Base-by-base conservation (phyloP, 2,888 invertebrate genomes). In the Drosophila atripex region DNA sequence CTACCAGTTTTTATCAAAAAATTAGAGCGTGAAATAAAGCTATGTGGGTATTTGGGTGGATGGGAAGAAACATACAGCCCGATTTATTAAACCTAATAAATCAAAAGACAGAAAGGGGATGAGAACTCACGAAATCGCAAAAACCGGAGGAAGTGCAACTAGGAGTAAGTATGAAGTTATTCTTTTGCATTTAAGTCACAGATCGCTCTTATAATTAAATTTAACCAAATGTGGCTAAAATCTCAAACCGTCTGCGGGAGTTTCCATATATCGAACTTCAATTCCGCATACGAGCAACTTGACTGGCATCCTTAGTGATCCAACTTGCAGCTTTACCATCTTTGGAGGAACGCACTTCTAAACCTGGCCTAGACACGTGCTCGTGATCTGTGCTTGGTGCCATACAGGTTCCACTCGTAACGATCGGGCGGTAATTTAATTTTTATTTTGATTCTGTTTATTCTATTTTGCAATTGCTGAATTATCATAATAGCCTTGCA, bases 11-110 rank as follows among this genome's bases (percentile, higher is more conserved):
- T 82, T 82, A 82, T 82, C 82, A 74, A 60, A 70, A 86, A 86
- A 86, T 82, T 82, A 82, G 86, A 82, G 74, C 82, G 82, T 82
- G 86, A 82, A 82, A 77, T 80, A 84, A 80, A 72, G 51, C 75
- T 52, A 43, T 51, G 59, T 57, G 53, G 32, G 35, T 18, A 30
- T 25, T 18, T 4, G 39, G 39, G 39, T 16, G 39, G 9, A 18
- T 18, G 9, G 35, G 35, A 14, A 38, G 21, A 28, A 46, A 11
- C 51, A 41, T 56, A 54, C 30, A 60, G 45, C 66, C 65, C 76
- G 73, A 82, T 82, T 82, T 82, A 82, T 82, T 82, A 74, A 47
- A 58, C 59, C 41, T 50, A 84, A 82, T 82, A 82, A 82, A 82
- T 82, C 82, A 82, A 84, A 54, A 53, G 64, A 35, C 59, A 12